Evolutionary conservation across 30 jellyfish, hydroid and myxozoan genomes (phyloP).

Genomic region (Mastigias papua): DNA sequence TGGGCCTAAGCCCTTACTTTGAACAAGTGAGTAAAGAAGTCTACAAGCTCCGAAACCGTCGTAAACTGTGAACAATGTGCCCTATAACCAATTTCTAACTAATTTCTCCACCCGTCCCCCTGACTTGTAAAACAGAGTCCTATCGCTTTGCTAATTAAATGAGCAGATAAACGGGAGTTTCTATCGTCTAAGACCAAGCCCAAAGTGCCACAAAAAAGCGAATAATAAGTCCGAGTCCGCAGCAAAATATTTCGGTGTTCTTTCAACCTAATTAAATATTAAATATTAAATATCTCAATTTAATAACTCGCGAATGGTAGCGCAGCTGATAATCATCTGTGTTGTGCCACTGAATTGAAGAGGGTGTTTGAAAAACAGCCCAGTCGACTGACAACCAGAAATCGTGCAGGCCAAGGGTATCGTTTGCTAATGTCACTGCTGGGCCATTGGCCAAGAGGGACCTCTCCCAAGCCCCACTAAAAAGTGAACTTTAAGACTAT

Average conservation of each 20-base stretch:
- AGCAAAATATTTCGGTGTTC: neutral
- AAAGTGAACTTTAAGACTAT: no score
- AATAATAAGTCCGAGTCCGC: neutral
- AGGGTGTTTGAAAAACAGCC: neutral
- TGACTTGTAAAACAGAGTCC: neutral
- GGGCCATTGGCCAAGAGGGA: no score
- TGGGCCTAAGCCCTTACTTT: no score
- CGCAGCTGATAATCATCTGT: neutral
- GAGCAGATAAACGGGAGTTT: neutral
- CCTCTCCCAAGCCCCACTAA: no score
- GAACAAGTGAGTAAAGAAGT: no score
- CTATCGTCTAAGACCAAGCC: neutral
- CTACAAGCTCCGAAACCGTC: no score
- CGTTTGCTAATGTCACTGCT: no score
- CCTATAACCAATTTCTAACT: no score
- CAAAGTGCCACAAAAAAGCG: neutral
- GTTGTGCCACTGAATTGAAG: neutral
- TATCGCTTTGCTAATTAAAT: slow-evolving; percentile 12
- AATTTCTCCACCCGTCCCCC: neutral
- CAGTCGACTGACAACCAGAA: no score
- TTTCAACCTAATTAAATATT: neutral
- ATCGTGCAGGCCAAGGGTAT: no score
- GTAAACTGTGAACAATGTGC: no score
- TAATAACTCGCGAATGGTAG: neutral
- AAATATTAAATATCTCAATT: no score